These are phyloP conservation scores for Frankliniella intonsa DNA, from an alignment of 2,888 invertebrate species.

Conservation along the genomic window DNA sequence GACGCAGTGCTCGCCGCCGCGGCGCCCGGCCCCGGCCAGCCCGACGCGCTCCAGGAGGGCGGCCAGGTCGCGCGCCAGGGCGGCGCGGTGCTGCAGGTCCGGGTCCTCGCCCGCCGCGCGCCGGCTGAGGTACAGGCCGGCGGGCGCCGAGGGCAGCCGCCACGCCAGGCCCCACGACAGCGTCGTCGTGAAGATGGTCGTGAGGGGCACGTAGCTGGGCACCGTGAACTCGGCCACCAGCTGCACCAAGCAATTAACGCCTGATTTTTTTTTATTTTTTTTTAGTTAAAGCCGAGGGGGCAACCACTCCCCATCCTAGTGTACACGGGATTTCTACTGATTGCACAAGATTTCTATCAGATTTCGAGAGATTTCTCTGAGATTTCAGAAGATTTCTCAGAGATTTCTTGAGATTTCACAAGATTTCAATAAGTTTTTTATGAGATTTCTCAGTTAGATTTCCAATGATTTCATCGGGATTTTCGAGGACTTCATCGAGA, in stretches of 20 bases:
- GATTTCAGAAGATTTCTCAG: too few relatives aligned
- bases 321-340: too few relatives aligned
- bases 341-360: too few relatives aligned
- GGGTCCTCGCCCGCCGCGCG: not conserved
- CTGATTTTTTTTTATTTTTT: too few relatives aligned
- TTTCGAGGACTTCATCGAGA: too few relatives aligned
- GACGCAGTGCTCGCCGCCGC: not conserved
- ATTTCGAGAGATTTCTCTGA: too few relatives aligned
- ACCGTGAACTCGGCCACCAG: conserved; percentile 7
- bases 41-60: not conserved
- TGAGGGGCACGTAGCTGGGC: not conserved
- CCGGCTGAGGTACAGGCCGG: not conserved
- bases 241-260: not conserved
- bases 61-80: not conserved
- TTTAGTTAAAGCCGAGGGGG: too few relatives aligned
- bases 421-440: too few relatives aligned
- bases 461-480: too few relatives aligned
- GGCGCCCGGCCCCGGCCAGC: not conserved
- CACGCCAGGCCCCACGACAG: not conserved
- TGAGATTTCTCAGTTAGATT: too few relatives aligned
- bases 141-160: not conserved
- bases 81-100: not conserved
- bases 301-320: too few relatives aligned
- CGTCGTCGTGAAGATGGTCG: conserved; percentile 13
- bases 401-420: too few relatives aligned